Evolutionary conservation across 2,797 vertebrate genomes (phyloP).

Genomic region (Hemibagrus guttatus): DNA sequence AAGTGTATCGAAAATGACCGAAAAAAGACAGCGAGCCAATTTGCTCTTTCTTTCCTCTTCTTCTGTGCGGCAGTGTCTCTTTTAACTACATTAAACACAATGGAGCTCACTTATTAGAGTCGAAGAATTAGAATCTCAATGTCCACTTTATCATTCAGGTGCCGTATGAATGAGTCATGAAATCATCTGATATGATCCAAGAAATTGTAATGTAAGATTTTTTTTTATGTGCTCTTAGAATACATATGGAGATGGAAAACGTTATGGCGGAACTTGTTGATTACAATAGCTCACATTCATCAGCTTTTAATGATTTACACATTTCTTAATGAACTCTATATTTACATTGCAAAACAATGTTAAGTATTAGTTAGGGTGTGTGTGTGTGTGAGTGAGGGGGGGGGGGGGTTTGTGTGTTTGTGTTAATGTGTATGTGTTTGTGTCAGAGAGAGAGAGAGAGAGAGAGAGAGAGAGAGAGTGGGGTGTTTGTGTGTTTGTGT

Average conservation of each 20-base stretch:
- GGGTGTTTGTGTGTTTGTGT: background rate
- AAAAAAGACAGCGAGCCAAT: conserved; percentile 43
- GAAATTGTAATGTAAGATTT: background rate
- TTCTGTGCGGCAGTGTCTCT: conserved; percentile 48
- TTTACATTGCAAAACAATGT: background rate
- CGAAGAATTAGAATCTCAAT: conserved; percentile 58
- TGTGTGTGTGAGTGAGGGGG: conserved; percentile 19
- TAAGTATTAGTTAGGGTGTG: conserved; percentile 8
- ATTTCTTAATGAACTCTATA: background rate
- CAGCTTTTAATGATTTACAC: background rate
- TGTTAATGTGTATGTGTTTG: conserved; percentile 17
- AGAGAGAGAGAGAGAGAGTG: too few relatives aligned
- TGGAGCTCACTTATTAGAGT: conserved; percentile 53
- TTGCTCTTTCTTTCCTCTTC: conserved; percentile 30
- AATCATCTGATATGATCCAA: conserved; percentile 37
- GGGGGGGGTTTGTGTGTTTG: conserved; percentile 5
- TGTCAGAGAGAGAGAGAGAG: background rate
- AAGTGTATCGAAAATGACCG: conserved; percentile 53
- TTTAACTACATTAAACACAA: conserved; percentile 62
- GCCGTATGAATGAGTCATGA: conserved; percentile 58
- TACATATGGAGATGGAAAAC: background rate
- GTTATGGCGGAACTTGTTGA: background rate
- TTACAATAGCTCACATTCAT: background rate
- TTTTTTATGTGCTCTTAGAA: background rate
- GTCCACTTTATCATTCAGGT: conserved; percentile 59